Evolutionary conservation across 2,797 vertebrate genomes (phyloP).

Genomic region (Centropyge bicolor): DNA sequence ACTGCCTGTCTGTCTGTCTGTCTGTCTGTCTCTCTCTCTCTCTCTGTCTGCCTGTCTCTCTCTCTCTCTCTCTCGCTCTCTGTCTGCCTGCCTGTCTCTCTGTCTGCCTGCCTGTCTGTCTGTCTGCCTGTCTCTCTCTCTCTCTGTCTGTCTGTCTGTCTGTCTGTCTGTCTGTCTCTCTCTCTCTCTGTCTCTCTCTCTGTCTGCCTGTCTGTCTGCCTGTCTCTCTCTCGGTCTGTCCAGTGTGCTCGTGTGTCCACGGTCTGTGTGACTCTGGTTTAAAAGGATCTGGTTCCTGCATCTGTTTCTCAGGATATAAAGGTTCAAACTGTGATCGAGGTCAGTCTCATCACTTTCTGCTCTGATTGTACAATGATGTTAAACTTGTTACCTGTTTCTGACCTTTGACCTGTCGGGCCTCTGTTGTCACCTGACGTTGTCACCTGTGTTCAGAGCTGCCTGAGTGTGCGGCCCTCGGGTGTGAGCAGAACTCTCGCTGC

Average conservation of each 20-base stretch:
- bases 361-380: too few relatives aligned
- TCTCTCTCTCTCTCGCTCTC: too few relatives aligned
- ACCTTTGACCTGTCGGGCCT: neutral
- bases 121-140: too few relatives aligned
- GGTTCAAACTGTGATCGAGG: constrained; percentile 89
- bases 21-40: constrained; percentile 13
- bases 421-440: neutral
- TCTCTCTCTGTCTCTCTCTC: too few relatives aligned
- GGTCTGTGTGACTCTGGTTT: constrained; percentile 89
- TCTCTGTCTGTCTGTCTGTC: too few relatives aligned
- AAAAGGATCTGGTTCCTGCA: constrained; percentile 87
- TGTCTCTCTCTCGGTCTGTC: constrained; percentile 9
- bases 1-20: too few relatives aligned
- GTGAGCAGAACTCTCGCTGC: constrained; percentile 87
- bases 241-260: constrained; percentile 91
- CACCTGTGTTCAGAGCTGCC: constrained; percentile 85
- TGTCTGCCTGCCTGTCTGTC: too few relatives aligned
- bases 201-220: too few relatives aligned
- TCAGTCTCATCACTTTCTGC: constrained; percentile 71
- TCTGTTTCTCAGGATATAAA: constrained; percentile 90
- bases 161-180: too few relatives aligned
- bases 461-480: constrained; percentile 85
- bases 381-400: neutral
- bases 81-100: constrained; percentile 12
- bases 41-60: too few relatives aligned